These are phyloP conservation scores for Leptogaster cylindrica DNA, from an alignment of 2,888 invertebrate species.

Conservation along the genomic window DNA sequence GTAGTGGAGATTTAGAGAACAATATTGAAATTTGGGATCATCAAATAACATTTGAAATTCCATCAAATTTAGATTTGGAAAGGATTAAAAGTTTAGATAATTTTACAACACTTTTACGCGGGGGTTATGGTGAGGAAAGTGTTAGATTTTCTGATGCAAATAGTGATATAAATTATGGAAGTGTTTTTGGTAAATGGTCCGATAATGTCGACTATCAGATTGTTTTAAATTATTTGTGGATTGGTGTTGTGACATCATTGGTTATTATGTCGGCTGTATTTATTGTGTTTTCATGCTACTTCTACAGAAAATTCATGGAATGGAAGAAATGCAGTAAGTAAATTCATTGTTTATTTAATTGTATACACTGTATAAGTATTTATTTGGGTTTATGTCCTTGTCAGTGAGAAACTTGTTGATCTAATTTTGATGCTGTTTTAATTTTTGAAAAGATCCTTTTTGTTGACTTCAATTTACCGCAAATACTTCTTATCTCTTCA, in stretches of 20 bases:
- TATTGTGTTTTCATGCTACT: constrained; percentile 60
- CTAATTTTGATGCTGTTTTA: too few species aligned
- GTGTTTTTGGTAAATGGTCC: constrained; percentile 53
- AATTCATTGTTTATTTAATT: neutral
- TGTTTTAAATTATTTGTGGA: constrained; percentile 60
- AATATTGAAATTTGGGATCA: constrained; percentile 51
- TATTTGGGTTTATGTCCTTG: neutral
- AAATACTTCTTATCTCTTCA: neutral
- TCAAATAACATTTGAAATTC: constrained; percentile 61
- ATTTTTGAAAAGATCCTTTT: too few species aligned
- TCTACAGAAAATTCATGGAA: constrained; percentile 60
- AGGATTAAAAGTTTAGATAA: constrained; percentile 59
- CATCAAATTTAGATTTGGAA: constrained; percentile 58
- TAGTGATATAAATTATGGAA: neutral
- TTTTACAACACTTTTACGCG: constrained; percentile 57
- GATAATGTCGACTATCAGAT: constrained; percentile 59
- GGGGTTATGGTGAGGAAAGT: neutral
- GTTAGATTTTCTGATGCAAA: neutral
- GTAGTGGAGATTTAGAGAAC: constrained; percentile 15
- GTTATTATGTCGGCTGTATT: constrained; percentile 58
- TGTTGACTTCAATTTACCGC: too few species aligned
- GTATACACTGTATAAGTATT: neutral
- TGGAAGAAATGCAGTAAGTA: constrained; percentile 63
- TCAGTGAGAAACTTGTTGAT: too few species aligned
- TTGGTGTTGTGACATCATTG: constrained; percentile 59